Evolutionary conservation across 1,140 invertebrate species (phyloP), one percentile per base, ranked within the genome.

Genomic region (Cydia splendana): DNA sequence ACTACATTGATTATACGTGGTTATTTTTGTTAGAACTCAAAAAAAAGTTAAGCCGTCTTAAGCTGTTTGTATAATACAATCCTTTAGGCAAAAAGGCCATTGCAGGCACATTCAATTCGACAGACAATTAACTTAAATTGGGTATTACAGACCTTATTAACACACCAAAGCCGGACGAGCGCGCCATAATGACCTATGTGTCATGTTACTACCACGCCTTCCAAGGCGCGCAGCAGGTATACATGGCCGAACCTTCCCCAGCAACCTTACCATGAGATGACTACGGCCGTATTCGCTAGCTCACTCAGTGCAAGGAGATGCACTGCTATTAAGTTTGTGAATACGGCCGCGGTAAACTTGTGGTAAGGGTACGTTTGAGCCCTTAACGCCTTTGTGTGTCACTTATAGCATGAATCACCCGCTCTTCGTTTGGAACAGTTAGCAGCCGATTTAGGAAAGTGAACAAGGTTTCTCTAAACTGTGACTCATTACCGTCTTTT

Each of bases 151-250:
- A 99, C 97, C 95, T 99, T 95, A 98, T 98, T 95, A 98, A 98
- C 96, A 98, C 97, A 86, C 97, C 97, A 86, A 99, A 98, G 95
- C 98, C 98, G 90, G 98, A 99, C 94, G 98, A 99, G 95, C 96
- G 98, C 94, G 98, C 98, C 91, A 98, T 99, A 93, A 99, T 99
- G 98, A 99, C 98, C 89, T 99, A 99, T 94, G 98, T 99, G 93
- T 99, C 98, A 93, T 99, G 98, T 96, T 99, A 98, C 96, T 99
- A 99, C 95, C 98, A 99, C 95, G 98, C 98, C 93, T 99, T 99
- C 97, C 98, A 98, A 95, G 98, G 98, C 94, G 98, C 98, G 87
- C 98, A 98, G 95, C 98, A 99, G 98, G 98, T 99, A 93, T 57
- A 81, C 82, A 85, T 38, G n/a, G 83, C 84, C 83, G 84, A 45